phyloP scores from a whole-genome alignment of 2,113 vertebrate species.

The Sapayoa aenigma region DNA sequence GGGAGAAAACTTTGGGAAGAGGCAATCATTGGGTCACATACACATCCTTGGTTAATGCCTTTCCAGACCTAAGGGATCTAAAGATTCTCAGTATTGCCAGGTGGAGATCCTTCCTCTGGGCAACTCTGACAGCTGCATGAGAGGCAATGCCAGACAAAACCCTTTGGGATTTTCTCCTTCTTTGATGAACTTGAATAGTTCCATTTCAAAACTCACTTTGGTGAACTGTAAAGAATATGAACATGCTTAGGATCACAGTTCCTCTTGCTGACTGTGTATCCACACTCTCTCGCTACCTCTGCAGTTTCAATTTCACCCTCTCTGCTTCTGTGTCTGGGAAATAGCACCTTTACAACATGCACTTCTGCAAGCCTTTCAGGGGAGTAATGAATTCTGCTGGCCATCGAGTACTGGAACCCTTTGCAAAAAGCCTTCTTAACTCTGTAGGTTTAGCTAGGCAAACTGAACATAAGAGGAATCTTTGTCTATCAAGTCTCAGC shows the following conservation, averaged over 20 bases:
- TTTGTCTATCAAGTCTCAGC: neutral
- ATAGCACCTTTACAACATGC: neutral
- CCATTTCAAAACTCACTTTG: neutral
- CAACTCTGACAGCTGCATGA: neutral
- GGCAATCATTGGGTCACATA: neutral
- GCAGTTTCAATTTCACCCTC: slow-evolving; percentile 4
- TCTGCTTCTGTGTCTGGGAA: neutral
- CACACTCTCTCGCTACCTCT: accelerated
- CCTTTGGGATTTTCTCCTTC: neutral
- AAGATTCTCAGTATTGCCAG: neutral
- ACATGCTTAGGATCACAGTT: neutral
- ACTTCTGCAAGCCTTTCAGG: neutral
- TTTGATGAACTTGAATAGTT: neutral
- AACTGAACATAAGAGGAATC: neutral
- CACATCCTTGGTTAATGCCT: neutral
- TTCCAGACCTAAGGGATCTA: neutral
- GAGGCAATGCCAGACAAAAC: neutral
- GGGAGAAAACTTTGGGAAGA: neutral
- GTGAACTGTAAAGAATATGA: neutral
- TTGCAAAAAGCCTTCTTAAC: neutral
- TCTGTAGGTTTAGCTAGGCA: neutral
- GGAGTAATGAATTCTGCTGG: neutral
- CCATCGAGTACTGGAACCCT: neutral
- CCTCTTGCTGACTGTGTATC: neutral
- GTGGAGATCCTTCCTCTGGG: neutral